Percentiles rank a stretch among this genome's conserved stretches.
phyloP scores from a whole-genome alignment of 2,888 invertebrate species.

The Rotaria magnacalcarata region DNA sequence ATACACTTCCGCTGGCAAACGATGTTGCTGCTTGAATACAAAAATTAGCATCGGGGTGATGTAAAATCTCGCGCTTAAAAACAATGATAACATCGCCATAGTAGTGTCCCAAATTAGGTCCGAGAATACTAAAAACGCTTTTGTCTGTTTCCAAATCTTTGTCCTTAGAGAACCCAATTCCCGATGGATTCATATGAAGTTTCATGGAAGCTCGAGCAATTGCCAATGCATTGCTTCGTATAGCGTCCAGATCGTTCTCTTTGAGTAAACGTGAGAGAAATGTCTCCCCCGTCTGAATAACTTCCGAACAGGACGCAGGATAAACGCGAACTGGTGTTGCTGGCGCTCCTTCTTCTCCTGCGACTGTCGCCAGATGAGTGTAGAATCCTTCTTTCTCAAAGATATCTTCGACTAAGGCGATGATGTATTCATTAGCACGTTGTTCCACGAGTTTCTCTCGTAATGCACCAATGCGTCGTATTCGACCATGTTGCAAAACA shows the following conservation, averaged over 20 bases:
- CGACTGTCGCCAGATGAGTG: too few species aligned
- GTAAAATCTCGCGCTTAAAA: not conserved
- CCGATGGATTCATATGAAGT: too few species aligned
- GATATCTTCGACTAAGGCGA: not conserved
- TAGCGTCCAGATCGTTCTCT: too few species aligned
- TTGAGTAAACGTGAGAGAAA: too few species aligned
- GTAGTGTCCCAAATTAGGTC: not conserved
- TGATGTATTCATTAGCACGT: not conserved
- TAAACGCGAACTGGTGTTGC: too few species aligned
- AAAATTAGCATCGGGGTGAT: not conserved
- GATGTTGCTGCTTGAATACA: not conserved
- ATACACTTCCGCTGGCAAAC: not conserved
- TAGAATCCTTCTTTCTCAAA: not conserved
- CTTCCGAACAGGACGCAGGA: too few species aligned
- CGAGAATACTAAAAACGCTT: not conserved
- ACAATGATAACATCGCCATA: not conserved
- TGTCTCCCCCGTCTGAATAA: too few species aligned
- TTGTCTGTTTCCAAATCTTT: not conserved
- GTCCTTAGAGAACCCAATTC: not conserved
- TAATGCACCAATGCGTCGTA: not conserved
- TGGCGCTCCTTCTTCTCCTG: too few species aligned
- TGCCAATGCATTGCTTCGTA: too few species aligned
- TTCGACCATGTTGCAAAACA: not conserved
- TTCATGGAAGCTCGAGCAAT: not conserved
- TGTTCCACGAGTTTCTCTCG: not conserved